These are phyloP conservation scores for Doris montereyensis DNA, from an alignment of 2,888 invertebrate species.

Conservation along the genomic window DNA sequence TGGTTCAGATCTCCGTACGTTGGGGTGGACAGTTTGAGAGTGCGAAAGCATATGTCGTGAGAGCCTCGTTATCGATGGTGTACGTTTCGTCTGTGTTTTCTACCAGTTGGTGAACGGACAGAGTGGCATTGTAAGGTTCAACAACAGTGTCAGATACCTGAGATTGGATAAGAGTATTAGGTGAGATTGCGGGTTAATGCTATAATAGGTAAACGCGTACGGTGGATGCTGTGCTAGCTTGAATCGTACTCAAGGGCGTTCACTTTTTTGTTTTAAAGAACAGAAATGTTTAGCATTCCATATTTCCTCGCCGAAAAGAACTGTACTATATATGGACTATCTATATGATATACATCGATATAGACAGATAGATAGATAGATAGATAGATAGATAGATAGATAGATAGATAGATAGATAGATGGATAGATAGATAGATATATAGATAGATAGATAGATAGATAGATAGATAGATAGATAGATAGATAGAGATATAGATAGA, in stretches of 20 bases:
- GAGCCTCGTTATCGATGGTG: slow-evolving; percentile 44
- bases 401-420: no score
- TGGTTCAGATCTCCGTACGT: slow-evolving; percentile 41
- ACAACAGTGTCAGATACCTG: slow-evolving; percentile 44
- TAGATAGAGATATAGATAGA: no score
- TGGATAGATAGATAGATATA: no score
- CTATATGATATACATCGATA: no score
- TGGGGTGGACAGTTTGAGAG: slow-evolving; percentile 36
- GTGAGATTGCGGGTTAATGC: not conserved
- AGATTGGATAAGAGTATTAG: no score
- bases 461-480: no score
- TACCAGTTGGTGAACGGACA: slow-evolving; percentile 43
- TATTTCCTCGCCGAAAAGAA: no score
- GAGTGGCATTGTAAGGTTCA: slow-evolving; percentile 43
- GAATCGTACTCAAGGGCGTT: not conserved
- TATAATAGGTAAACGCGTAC: not conserved
- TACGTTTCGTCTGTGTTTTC: slow-evolving; percentile 45
- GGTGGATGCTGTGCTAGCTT: not conserved
- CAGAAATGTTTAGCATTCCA: not conserved
- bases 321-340: no score
- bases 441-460: no score
- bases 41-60: slow-evolving; percentile 45
- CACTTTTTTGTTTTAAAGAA: not conserved
- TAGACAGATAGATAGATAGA: no score
- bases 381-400: no score